Base-by-base conservation (phyloP, 1,140 invertebrate species). In the Drosophila pectinifera region DNA sequence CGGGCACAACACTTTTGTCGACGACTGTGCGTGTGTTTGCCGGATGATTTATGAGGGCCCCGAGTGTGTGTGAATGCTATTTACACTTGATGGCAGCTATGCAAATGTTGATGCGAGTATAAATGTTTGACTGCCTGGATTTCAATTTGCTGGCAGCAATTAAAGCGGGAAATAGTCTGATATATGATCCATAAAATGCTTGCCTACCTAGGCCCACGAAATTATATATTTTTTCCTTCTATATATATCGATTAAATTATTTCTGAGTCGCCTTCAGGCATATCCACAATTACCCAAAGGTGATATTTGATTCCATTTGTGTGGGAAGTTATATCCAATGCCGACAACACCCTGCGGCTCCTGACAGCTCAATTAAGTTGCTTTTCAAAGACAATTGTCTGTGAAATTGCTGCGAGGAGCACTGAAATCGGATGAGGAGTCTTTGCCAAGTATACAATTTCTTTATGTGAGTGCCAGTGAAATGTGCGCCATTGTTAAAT, bases 281-380 rank as follows among this genome's bases (percentile, higher is more conserved):
- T 8, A n/a, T 26, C 18, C 26, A 59, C 59, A 65, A 51, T 55
- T 43, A 22, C 39, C 46, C 20, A 56, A 46, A 38, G 65, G 63
- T 70, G 34, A 55, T 70, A 56, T 70, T 39, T 69, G 49, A 56
- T 55, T 70, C 20, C 41, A 39, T 28, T 56, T 28, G 24, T 34
- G 34, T 46, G 10, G 13, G 7, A n/a, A 5, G 18, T 7, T 34
- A 54, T 45, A 43, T 36, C 38, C 34, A 63, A 11, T 14, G 7
- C 22, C 7, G 26, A 31, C 48, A 24, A 55, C 31, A 24, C 43
- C 34, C 43, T 39, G 26, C 28, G 43, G 36, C 16, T 34, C 18
- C 28, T 73, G 54, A 73, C 69, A 73, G 69, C 69, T 73, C 69
- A 72, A 73, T 73, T 73, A 70, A 72, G 67, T 22, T 26, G 22